Evolutionary conservation across 2,888 invertebrate species (phyloP).

Genomic region (Bellardia pandia): DNA sequence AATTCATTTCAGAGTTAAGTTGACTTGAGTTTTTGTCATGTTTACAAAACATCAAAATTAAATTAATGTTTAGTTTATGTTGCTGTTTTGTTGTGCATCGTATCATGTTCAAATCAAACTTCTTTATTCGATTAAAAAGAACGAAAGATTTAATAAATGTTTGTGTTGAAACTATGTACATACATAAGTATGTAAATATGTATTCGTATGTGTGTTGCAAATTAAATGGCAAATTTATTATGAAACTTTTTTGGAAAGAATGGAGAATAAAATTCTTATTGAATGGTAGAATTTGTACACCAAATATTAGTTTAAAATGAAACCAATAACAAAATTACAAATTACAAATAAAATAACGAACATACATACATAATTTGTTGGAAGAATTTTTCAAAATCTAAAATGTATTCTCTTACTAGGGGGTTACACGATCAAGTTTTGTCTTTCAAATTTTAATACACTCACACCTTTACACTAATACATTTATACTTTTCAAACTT

Average conservation of each 20-base stretch:
- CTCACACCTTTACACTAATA: too few relatives aligned
- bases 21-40: slow-evolving; percentile 51
- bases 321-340: too few relatives aligned
- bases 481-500: too few relatives aligned
- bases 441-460: too few relatives aligned
- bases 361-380: too few relatives aligned
- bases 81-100: neutral
- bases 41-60: slow-evolving; percentile 51
- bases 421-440: too few relatives aligned
- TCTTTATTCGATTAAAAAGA: neutral
- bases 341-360: too few relatives aligned
- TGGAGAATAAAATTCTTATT: neutral
- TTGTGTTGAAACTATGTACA: neutral
- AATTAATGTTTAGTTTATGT: slow-evolving; percentile 23
- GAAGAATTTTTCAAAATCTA: too few relatives aligned
- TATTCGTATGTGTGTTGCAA: neutral
- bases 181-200: neutral
- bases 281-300: too few relatives aligned
- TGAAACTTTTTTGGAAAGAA: neutral
- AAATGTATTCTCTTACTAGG: too few relatives aligned
- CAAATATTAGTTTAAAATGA: too few relatives aligned
- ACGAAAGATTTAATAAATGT: neutral
- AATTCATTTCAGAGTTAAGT: neutral
- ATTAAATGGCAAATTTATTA: neutral
- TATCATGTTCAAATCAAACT: slow-evolving; percentile 24